A percentile compares a stretch with the other conserved stretches of the same genome.
phyloP scores from a whole-genome alignment of 2,113 vertebrate genomes.

The Hystrix cristata region DNA sequence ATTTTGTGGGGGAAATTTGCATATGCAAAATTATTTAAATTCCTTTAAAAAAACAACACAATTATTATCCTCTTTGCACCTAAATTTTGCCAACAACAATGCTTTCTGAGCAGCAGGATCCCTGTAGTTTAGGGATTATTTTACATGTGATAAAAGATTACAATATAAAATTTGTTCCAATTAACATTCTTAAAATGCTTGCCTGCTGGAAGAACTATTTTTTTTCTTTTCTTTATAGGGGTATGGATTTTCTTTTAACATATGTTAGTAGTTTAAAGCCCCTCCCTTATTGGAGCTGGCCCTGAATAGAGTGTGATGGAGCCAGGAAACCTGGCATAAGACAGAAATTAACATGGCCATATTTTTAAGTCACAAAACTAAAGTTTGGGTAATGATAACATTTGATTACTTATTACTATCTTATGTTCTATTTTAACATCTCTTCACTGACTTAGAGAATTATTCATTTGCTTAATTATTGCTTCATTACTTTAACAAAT shows the following conservation, averaged over 20 bases:
- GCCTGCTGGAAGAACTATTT: background rate
- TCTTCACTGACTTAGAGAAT: background rate
- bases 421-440: conserved; percentile 38
- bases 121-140: conserved; percentile 58
- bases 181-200: conserved; percentile 76
- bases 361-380: background rate
- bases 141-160: conserved; percentile 66
- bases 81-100: conserved; percentile 46
- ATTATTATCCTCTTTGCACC: background rate
- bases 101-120: conserved; percentile 44
- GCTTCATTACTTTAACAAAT: background rate
- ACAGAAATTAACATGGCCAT: background rate
- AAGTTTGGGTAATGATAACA: conserved; percentile 17
- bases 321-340: conserved; percentile 5
- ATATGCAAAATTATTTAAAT: background rate
- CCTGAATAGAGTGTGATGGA: background rate
- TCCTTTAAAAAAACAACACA: conserved; percentile 7
- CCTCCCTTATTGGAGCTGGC: conserved; percentile 5
- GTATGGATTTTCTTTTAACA: conserved; percentile 49
- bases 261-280: conserved; percentile 13
- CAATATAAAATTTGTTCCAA: conserved; percentile 69
- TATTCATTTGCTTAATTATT: background rate
- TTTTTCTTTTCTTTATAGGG: conserved; percentile 51
- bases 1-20: background rate
- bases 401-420: background rate